Conservation (phyloP, 2,113 vertebrate species). For the Leucopsar rothschildi region DNA sequence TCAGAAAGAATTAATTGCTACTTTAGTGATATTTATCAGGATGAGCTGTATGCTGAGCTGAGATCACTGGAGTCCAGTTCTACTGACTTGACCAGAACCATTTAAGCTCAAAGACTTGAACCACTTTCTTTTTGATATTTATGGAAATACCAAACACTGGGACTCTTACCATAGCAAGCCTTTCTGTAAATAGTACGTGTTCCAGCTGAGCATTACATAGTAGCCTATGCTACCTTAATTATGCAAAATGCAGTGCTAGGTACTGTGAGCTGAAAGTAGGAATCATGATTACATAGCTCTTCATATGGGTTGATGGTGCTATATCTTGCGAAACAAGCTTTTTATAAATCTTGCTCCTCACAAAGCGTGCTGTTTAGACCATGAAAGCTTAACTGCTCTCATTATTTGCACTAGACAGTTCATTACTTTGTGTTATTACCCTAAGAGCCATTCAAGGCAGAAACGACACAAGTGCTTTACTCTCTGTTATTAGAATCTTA, state of each 20-base stretch:
- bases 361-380: background rate
- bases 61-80: background rate
- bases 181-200: background rate
- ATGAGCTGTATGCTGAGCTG: background rate
- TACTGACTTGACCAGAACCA: background rate
- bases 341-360: background rate
- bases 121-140: background rate
- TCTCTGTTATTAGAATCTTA: background rate
- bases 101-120: background rate
- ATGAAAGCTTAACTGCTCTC: background rate
- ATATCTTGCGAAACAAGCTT: background rate
- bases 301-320: background rate
- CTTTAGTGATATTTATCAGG: background rate
- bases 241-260: background rate
- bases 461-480: background rate
- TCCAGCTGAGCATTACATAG: background rate
- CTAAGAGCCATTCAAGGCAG: background rate
- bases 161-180: background rate
- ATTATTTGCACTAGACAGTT: background rate
- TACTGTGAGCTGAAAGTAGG: background rate
- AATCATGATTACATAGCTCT: background rate
- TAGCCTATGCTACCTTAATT: background rate
- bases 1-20: background rate
- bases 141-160: background rate
- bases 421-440: background rate